phyloP scores from a whole-genome alignment of 2,888 invertebrate genomes.

The Hyles lineata region DNA sequence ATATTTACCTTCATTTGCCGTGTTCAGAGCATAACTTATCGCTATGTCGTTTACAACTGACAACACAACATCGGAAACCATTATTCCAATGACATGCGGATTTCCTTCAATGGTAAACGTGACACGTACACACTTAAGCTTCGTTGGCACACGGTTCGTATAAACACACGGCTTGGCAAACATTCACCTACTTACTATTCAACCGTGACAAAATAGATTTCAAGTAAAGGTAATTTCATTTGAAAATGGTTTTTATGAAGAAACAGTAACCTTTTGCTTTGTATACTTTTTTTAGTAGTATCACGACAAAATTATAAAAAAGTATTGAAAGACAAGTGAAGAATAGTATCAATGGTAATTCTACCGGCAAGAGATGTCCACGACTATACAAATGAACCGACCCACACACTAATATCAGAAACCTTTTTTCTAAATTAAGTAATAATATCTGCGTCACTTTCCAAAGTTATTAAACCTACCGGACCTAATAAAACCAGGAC shows the following conservation, averaged over 20 bases:
- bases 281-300: too few relatives aligned
- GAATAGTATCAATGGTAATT: too few relatives aligned
- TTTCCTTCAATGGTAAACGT: conserved; percentile 27
- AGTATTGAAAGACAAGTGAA: too few relatives aligned
- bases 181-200: conserved; percentile 4
- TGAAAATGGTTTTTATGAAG: background rate
- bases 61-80: conserved; percentile 33
- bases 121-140: conserved; percentile 24
- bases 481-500: background rate
- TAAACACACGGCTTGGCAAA: conserved; percentile 1
- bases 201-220: background rate
- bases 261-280: background rate
- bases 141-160: background rate
- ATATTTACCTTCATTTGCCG: background rate
- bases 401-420: background rate
- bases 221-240: background rate
- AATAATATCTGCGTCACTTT: background rate
- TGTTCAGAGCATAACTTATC: conserved; percentile 4
- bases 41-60: conserved; percentile 38
- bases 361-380: too few relatives aligned
- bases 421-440: background rate
- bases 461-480: background rate
- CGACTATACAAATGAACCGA: too few relatives aligned
- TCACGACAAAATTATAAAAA: too few relatives aligned
- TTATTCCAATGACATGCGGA: conserved; percentile 33